A percentile compares a stretch with the other conserved stretches of the same genome.
Evolutionary conservation across 2,113 vertebrate species (phyloP).

Genomic region (Bos javanicus): DNA sequence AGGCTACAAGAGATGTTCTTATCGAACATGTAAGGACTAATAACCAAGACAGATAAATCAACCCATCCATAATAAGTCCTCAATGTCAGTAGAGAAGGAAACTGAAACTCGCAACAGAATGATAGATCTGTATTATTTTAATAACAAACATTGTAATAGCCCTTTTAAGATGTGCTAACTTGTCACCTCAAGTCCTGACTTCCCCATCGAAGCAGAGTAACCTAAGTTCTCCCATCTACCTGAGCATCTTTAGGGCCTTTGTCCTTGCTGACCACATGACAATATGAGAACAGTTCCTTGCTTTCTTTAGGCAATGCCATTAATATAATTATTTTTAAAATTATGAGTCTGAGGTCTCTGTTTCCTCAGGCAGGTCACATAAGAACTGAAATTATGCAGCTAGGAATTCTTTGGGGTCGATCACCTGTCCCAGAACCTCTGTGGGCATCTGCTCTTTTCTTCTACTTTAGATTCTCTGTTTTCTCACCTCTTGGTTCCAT

Average conservation of each 20-base stretch:
- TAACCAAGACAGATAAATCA: background rate
- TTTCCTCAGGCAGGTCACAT: background rate
- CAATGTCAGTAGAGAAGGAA: background rate
- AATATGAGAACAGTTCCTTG: background rate
- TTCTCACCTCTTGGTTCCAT: background rate
- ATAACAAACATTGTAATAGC: background rate
- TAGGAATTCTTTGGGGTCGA: background rate
- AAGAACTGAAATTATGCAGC: background rate
- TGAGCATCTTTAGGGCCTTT: background rate
- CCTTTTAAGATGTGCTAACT: background rate
- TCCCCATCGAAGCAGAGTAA: background rate
- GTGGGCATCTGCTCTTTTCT: background rate
- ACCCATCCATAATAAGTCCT: background rate
- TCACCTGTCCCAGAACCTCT: background rate
- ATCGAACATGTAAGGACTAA: background rate
- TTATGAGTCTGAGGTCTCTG: background rate
- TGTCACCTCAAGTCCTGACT: background rate
- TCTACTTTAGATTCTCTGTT: background rate
- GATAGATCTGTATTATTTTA: background rate
- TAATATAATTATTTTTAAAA: background rate
- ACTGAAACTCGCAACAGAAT: background rate
- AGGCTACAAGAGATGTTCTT: background rate
- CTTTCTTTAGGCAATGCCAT: background rate
- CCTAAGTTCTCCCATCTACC: background rate
- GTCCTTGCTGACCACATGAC: background rate